Base-by-base conservation (phyloP, 2,113 vertebrate genomes). In the Gobius niger region DNA sequence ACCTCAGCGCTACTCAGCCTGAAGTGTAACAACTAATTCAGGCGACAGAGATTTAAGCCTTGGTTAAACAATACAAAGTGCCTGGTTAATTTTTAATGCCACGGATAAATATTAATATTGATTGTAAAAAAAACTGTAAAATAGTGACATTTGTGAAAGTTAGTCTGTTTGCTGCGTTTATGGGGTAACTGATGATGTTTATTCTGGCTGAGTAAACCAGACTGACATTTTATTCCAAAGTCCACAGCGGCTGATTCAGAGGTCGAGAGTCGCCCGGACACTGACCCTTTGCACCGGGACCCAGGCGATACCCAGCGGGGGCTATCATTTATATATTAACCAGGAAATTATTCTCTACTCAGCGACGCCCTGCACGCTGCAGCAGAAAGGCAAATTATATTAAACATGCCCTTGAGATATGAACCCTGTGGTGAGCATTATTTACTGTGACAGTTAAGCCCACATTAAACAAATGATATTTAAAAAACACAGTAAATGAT, bases 241-340 rank as follows among this genome's bases (percentile, higher is more conserved):
- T 78, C 80, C 80, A 81, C 62, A 68, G 60, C 13, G 46, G 64
- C 51, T 65, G 44, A 72, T 65, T 46, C 51, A 71, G 65, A 69
- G 59, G 44, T 51, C 52, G 59, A 46, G 52, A 49, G 63, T 56
- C 69, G 14, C 11, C 6, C 47, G 68, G 57, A 72, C 57, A 79
- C 49, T 82, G 80, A 84, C 70, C 78, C 57, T 81, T 64, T 67
- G 54, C 52, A 84, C 63, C 51, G 54, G 49, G 69, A 65, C 44
- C 67, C 41, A 9, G 61, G 47, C 57, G 19, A 18, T 44, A 63
- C 14, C 19, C 40, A 59, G 65, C 16, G 70, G 46, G 70, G 44
- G 44, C 40, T 7, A 12, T 60, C 59, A n/a, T 60, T 73, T 56
- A 67, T 70, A 42, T 68, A 44, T 60, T 19, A 54, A 78, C 7